Evolutionary conservation across 2,797 vertebrate species (phyloP), one percentile per base, ranked within the genome.

Genomic region (Aeoliscus strigatus): DNA sequence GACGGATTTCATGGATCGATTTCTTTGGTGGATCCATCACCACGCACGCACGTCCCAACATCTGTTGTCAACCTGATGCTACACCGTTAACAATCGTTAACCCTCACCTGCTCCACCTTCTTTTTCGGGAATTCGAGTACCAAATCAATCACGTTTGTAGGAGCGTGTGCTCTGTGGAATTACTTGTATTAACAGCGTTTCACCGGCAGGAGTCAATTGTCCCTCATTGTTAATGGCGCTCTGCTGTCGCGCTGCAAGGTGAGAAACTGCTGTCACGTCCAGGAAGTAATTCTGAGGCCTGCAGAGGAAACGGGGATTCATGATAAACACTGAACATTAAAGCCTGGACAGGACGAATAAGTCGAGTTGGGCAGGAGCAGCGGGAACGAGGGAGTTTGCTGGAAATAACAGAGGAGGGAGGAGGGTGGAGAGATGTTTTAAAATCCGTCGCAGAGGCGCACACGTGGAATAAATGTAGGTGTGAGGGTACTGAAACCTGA

Each of bases 241-340:
- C n/a, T n/a, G n/a, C n/a, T n/a, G n/a, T n/a, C n/a, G n/a, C n/a
- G n/a, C n/a, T n/a, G n/a, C n/a, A n/a, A n/a, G 2, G n/a, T 44
- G 51, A 72, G 30, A 40, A 56, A 51, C 29, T 38, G 43, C 47
- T 21, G 49, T 42, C 14, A 30, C 21, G 39, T 27, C 24, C 25
- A 31, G 30, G 15, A 46, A 25, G 34, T 57, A 46, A 59, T 70
- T 37, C 28, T 8, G 24, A 47, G 42, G 24, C 34, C 47, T 18
- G 39, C 55, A 42, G 44, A 45, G 13, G 32, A 50, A 21, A 21
- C 3, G 18, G 37, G 33, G 41, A 62, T 51, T 44, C 37, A 16
- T 42, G 51, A 72, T 66, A 63, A 77, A 77, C 60, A 72, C 57
- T 3, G 13, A n/a, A 64, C 62, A 69, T 61, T 67, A 60, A 54